Evolutionary conservation across 2,888 invertebrate genomes (phyloP), one percentile per base, ranked within the genome.

Genomic region (Drosophila setosimentum): DNA sequence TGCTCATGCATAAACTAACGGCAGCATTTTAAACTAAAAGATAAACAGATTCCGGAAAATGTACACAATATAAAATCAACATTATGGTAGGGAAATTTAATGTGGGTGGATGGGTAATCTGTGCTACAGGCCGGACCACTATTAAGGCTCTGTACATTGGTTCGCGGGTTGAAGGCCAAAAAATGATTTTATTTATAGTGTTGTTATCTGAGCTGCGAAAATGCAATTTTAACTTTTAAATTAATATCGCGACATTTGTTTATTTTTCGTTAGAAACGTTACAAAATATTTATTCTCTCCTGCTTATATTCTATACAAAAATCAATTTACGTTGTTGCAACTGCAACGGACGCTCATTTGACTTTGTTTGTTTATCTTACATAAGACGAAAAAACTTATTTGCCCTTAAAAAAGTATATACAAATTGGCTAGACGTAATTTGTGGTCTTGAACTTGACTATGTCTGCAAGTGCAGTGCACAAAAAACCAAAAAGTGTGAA

Each of bases 371-470:
- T 88, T 80, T 71, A 73, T 55, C 66, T 85, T 79, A 77, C 50
- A 57, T 82, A 83, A 83, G 61, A 30, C 10, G 4, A 33, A 32
- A 45, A 54, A 66, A 63, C 48, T 48, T 30, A 54, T 60, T 59
- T 77, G 68, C 73, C 89, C 80, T 87, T 82, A 85, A 79, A 62
- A 50, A 70, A 67, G 76, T 45, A 68, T 61, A 48, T 58, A 64
- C 76, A 55, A 40, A 27, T 66, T 21, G 21, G 32, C 6, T 11
- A 40, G 21, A 48, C 54, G 54, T 59, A 61, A 62, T 78, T 68
- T n/a, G 61, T 74, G 62, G 71, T 78, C 88, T 88, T 85, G 90
- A 85, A 90, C 85, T 90, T 85, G 90, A 85, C 86, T 78, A 76
- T 83, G 48, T 24, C 21, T 21, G 24, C 58, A 40, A 76, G 33